phyloP scores from a whole-genome alignment of 2,797 vertebrate genomes.

The Morus bassanus region DNA sequence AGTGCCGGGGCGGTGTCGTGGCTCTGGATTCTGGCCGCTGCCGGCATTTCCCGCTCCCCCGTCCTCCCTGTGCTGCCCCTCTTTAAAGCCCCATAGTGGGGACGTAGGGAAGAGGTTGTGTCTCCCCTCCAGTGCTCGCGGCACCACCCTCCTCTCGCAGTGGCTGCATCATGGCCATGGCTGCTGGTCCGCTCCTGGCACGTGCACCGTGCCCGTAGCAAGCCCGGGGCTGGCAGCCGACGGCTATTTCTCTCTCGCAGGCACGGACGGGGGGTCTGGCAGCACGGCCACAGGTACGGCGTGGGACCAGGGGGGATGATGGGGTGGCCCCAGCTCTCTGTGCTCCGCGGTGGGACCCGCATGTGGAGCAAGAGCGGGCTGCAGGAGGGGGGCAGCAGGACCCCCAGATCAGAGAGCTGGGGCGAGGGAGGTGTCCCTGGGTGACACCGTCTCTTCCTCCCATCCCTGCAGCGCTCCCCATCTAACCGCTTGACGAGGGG shows the following conservation, averaged over 20 bases:
- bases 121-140: not conserved
- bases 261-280: rapidly evolving
- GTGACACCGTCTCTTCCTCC: too few species aligned
- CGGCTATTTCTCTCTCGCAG: not conserved
- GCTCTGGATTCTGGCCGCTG: too few species aligned
- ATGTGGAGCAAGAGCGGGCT: too few species aligned
- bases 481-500: not conserved
- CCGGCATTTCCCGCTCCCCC: too few species aligned
- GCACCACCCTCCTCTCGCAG: not conserved
- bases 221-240: not conserved
- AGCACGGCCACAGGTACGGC: rapidly evolving
- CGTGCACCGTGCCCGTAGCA: not conserved
- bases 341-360: not conserved
- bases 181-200: not conserved
- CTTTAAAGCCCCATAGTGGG: not conserved
- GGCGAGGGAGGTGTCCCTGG: too few species aligned
- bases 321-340: not conserved
- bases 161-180: not conserved
- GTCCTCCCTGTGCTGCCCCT: too few species aligned
- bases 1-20: too few species aligned
- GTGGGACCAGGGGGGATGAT: not conserved
- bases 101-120: rapidly evolving
- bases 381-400: not conserved
- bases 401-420: not conserved
- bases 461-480: not conserved